Evolutionary conservation across 2,797 vertebrate genomes (phyloP), one percentile per base, ranked within the genome.

Genomic region (Anguilla anguilla): DNA sequence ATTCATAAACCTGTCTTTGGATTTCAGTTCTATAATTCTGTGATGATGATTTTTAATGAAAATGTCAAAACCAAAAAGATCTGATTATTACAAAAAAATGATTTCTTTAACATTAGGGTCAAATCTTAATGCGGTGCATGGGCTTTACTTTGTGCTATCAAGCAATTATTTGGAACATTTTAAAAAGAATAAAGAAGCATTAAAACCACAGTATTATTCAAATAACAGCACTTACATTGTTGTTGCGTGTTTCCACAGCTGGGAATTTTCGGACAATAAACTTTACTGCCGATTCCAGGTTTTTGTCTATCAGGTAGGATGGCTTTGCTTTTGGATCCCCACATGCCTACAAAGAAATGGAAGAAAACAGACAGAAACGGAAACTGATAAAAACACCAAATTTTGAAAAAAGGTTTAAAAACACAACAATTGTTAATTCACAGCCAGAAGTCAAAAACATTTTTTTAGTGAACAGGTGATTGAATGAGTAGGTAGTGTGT

Each of bases 251-350:
- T 95, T 99, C 99, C 91, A 99, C 98, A 31, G 98, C 98, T 49
- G 98, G 98, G 87, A 99, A 99, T 94, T 99, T 99, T 93, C 98
- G 97, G 94, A 99, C 98, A 91, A 99, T 99, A 94, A 99, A 99
- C 95, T 99, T 99, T 93, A 99, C 98, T 3, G 98, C 99, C 46
- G 98, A 99, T 93, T 99, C 98, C 94, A 99, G 94, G 94, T 99
- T 99, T 96, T 99, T 99, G 94, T 99, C 98, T 69, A 99, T 98
- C 89, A 99, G 98, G 92, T 98, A 99, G 72, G 98, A 99, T 90
- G 98, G 98, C 94, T 99, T 99, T 91, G 98, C 99, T 96, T 99
- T 99, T 91, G 98, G 98, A 87, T 99, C 99, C 72, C 98, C 98
- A 69, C 98, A 99, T 87, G 99, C 99, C 98, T 99, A 95, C 83